Base-by-base conservation (phyloP, 1,140 invertebrate species). In the Anastatus disparis region DNA sequence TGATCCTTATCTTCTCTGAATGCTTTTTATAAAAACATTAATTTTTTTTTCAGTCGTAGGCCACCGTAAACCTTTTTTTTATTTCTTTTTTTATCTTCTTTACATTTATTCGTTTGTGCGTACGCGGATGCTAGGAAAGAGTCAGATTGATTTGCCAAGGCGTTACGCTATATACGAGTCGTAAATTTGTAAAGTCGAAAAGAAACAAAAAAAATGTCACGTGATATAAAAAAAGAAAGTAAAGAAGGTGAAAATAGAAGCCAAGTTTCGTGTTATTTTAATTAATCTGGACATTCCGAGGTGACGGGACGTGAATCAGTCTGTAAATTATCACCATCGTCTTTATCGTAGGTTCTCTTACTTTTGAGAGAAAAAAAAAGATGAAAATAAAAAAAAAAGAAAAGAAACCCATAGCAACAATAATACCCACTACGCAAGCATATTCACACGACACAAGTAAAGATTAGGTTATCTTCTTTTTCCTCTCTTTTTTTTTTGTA, bases 281-380 rank as follows among this genome's bases (percentile, higher is more conserved):
- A 84, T 83, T 84, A 84, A 84, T 82, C 79, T 77, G 77, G 75
- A 79, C 79, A 79, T 79, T 77, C 71, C 72, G 70, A 72, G 74
- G 74, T 69, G 77, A 78, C 77, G 64, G 75, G 59, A 75, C 71
- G 76, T 84, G 78, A 82, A 82, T 71, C 69, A 71, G 69, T 38
- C 22, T 9, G 40, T 38, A 52, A 68, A 69, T 74, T 73, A 74
- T 71, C 48, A 64, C 29, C 15, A 31, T 69, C 29, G n/a, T 53
- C 70, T 38, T 52, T 71, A 65, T 71, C 68, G 59, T 66, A n/a
- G n/a, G n/a, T n/a, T n/a, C n/a, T n/a, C n/a, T n/a, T n/a, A n/a
- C n/a, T n/a, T n/a, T n/a, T n/a, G 27, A 31, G 48, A 26, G 48
- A 50, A 24, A 27, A 10, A 26, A 10, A 12, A 20, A 4, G 22